Evolutionary conservation across 2,888 invertebrate species (phyloP).

Genomic region (Oasisia sp.): DNA sequence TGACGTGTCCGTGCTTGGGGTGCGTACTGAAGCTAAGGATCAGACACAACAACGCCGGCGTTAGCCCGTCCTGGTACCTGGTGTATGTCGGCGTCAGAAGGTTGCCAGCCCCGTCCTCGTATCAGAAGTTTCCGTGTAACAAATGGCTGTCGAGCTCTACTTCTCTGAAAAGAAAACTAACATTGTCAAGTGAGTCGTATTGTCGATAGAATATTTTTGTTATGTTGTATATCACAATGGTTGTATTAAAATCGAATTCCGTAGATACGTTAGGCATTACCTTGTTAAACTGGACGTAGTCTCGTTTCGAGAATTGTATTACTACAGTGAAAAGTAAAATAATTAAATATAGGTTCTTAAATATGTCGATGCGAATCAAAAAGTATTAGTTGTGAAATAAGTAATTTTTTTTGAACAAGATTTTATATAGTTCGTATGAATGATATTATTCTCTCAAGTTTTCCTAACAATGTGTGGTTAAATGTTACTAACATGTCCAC

Average conservation of each 20-base stretch:
- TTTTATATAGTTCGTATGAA: too few relatives aligned
- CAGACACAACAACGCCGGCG: background rate
- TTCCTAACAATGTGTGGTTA: background rate
- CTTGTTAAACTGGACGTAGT: too few relatives aligned
- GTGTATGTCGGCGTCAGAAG: background rate
- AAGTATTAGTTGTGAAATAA: too few relatives aligned
- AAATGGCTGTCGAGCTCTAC: background rate
- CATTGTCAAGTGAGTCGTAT: background rate
- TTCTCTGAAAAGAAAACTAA: background rate
- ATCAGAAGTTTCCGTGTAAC: background rate
- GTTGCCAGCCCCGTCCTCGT: background rate
- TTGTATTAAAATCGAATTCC: background rate
- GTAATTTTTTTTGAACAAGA: too few relatives aligned
- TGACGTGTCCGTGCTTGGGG: background rate
- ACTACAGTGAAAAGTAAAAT: too few relatives aligned
- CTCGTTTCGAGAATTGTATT: too few relatives aligned
- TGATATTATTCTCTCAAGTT: too few relatives aligned
- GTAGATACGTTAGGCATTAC: background rate
- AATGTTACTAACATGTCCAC: background rate
- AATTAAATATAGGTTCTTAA: too few relatives aligned
- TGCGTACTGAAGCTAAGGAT: background rate
- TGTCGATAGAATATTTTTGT: background rate
- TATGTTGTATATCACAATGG: background rate
- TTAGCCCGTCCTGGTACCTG: background rate
- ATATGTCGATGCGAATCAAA: too few relatives aligned